phyloP scores from a whole-genome alignment of 2,797 vertebrate genomes.

The Phrynocephalus vlangalii region DNA sequence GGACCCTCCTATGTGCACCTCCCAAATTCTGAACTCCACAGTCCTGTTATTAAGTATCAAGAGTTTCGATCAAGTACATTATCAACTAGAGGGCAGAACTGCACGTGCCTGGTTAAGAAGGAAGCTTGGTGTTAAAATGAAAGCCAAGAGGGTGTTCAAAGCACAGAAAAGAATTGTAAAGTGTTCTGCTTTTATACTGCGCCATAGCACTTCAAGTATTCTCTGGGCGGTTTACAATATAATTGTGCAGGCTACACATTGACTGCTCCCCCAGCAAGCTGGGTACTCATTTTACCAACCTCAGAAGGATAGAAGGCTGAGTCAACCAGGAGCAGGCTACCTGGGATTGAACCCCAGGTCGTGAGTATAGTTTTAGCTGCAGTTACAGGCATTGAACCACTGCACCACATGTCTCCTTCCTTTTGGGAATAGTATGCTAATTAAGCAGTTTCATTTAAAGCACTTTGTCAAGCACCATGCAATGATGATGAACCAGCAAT shows the following conservation, averaged over 20 bases:
- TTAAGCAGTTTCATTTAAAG: conserved; percentile 48
- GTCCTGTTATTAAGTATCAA: conserved; percentile 49
- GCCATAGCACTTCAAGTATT: too few relatives aligned
- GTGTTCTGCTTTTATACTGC: too few relatives aligned
- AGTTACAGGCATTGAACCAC: too few relatives aligned
- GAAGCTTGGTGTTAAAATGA: conserved; percentile 48
- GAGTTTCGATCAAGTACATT: conserved; percentile 51
- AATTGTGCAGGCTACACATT: too few relatives aligned
- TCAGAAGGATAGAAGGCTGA: too few relatives aligned
- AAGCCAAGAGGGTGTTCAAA: conserved; percentile 44
- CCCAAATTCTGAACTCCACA: conserved; percentile 41
- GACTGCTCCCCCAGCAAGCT: too few relatives aligned
- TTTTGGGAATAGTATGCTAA: conserved; percentile 50
- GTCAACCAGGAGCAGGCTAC: too few relatives aligned
- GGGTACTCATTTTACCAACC: too few relatives aligned
- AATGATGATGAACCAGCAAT: conserved; percentile 43
- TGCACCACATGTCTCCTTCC: background rate
- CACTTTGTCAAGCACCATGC: conserved; percentile 54
- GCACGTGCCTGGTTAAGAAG: conserved; percentile 52
- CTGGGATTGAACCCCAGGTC: too few relatives aligned
- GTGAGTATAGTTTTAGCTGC: too few relatives aligned
- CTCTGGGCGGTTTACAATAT: too few relatives aligned
- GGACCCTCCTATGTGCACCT: conserved; percentile 48
- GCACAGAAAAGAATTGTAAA: conserved; percentile 43
- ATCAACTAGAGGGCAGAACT: conserved; percentile 50